phyloP scores from a whole-genome alignment of 2,888 invertebrate species.

The Thysanoteuthis rhombus region DNA sequence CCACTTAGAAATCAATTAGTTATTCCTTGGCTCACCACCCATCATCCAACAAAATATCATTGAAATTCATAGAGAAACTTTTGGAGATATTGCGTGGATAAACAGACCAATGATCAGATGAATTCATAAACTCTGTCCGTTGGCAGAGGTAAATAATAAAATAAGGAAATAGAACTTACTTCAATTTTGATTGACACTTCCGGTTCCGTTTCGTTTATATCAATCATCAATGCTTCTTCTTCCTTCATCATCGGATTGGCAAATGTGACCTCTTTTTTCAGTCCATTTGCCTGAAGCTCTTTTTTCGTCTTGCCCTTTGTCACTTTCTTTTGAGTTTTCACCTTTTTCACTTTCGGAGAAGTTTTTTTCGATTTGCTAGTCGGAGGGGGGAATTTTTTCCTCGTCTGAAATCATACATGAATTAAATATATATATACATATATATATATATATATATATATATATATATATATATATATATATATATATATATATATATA shows the following conservation, averaged over 20 bases:
- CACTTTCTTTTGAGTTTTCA: conserved; percentile 46
- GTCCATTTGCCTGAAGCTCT: conserved; percentile 40
- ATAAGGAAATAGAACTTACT: conserved; percentile 36
- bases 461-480: conserved; percentile 20
- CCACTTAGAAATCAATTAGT: too few relatives aligned
- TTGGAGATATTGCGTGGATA: too few relatives aligned
- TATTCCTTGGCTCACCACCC: too few relatives aligned
- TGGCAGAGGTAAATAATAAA: background rate
- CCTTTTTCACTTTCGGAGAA: conserved; percentile 17
- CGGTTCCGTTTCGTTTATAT: conserved; percentile 48
- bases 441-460: background rate
- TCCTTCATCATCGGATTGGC: conserved; percentile 53
- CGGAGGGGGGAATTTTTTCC: conserved; percentile 30
- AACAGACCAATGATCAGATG: too few relatives aligned
- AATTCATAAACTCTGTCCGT: too few relatives aligned
- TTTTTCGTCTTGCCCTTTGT: conserved; percentile 37
- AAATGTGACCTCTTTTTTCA: conserved; percentile 50
- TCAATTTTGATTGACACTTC: conserved; percentile 54
- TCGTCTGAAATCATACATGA: conserved; percentile 32
- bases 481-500: conserved; percentile 1
- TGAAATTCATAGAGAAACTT: too few relatives aligned
- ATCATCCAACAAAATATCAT: too few relatives aligned
- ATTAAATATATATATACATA: conserved; percentile 22
- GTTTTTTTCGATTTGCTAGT: conserved; percentile 41
- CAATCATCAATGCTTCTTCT: conserved; percentile 54